A percentile compares a stretch with the other conserved stretches of the same genome.
These are phyloP conservation scores for Oreochromis niloticus DNA, from an alignment of 2,113 vertebrate species.

Conservation along the genomic window DNA sequence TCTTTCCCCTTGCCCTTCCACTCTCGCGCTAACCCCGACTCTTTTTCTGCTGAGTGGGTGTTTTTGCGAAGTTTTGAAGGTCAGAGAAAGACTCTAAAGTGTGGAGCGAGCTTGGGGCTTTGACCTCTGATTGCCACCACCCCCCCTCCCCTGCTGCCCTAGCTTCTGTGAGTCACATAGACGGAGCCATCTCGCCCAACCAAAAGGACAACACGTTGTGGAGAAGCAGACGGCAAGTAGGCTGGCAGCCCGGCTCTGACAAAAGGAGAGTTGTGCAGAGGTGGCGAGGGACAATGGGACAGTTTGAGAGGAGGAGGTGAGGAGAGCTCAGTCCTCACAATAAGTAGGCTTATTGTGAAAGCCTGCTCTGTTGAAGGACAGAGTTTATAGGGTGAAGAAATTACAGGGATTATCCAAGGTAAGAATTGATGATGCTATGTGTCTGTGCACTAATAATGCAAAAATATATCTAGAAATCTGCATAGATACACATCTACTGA, in stretches of 20 bases:
- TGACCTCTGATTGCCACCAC: slow-evolving; percentile 50
- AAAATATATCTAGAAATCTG: neutral
- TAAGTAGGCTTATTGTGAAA: slow-evolving; percentile 51
- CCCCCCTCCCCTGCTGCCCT: slow-evolving; percentile 15
- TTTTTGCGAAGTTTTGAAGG: slow-evolving; percentile 58
- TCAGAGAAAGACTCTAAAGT: slow-evolving; percentile 46
- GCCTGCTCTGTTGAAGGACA: slow-evolving; percentile 21
- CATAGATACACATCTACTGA: neutral
- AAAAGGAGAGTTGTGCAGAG: slow-evolving; percentile 63
- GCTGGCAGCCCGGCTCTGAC: slow-evolving; percentile 34
- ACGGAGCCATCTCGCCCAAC: slow-evolving; percentile 7
- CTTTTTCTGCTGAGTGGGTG: slow-evolving; percentile 66
- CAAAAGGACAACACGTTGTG: neutral
- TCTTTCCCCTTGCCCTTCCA: neutral
- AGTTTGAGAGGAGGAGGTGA: slow-evolving; percentile 59
- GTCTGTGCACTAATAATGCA: neutral
- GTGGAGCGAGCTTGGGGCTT: slow-evolving; percentile 25
- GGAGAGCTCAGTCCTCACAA: slow-evolving; percentile 12
- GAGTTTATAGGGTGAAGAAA: slow-evolving; percentile 2
- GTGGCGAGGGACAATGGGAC: slow-evolving; percentile 61
- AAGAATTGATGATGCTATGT: neutral
- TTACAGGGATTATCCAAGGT: slow-evolving; percentile 19
- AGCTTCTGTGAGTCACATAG: slow-evolving; percentile 63
- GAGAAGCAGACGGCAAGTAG: slow-evolving; percentile 31
- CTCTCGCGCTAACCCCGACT: neutral